Base-by-base conservation (phyloP, 1,140 invertebrate genomes). In the Antheraea pernyi region DNA sequence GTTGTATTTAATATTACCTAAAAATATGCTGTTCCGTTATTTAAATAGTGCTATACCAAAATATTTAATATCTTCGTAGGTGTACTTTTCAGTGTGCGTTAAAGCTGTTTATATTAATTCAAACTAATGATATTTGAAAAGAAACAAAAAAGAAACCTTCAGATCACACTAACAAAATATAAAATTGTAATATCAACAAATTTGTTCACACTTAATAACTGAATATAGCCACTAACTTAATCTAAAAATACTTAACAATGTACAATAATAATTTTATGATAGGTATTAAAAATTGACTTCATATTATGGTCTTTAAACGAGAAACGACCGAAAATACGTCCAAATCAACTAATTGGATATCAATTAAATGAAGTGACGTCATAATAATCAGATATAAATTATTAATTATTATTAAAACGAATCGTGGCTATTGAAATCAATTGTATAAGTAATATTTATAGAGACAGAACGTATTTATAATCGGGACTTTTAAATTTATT, bases 91-190 rank as follows among this genome's bases (percentile, higher is more conserved):
- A 39, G 53, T 72, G 74, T 76, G 77, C 70, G 70, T 78, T 80
- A 82, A 81, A 83, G 80, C 82, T 81, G 79, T 69, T 76, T 76
- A 76, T 75, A 75, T 77, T 78, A 72, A 76, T 79, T 53, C 71
- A 79, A 68, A 67, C 72, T 77, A 74, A 37, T 66, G 70, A 67
- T 69, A 76, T 74, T 76, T 75, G 69, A 11, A 42, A 42, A 68
- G 74, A 36, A 62, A 36, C 10, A n/a, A 65, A 65, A 48, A 46
- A 46, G 18, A 65, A 73, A 70, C 74, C 86, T 87, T 89, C 89
- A 88, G 83, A 88, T 89, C 89, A 89, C 89, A 90, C 77, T 87
- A 89, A 91, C 89, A 89, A 91, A 90, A 91, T 69, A 53, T 78
- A 75, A 77, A 79, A 65, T 77, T 75, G 73, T 80, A 68, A 74